phyloP scores from a whole-genome alignment of 2,888 invertebrate species.

The Nomada fabriciana region DNA sequence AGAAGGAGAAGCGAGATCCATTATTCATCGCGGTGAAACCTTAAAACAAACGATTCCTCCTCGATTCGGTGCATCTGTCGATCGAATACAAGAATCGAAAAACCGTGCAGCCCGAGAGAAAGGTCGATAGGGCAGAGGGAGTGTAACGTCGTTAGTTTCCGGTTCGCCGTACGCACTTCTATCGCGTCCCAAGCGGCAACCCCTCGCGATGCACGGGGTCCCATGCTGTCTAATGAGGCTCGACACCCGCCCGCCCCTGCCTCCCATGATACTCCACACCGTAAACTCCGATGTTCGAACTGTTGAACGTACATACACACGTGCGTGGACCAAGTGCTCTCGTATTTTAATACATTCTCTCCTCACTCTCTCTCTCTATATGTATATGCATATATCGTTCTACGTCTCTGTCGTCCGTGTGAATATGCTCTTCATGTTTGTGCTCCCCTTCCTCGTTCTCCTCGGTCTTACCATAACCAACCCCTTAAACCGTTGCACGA shows the following conservation, averaged over 20 bases:
- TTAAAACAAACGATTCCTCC: constrained; percentile 37
- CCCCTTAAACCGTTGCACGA: constrained; percentile 23
- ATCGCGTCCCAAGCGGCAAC: constrained; percentile 63
- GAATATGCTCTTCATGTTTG: neutral
- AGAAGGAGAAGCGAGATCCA: neutral
- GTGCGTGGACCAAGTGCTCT: constrained; percentile 32
- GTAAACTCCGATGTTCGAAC: constrained; percentile 65
- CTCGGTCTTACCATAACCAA: constrained; percentile 1
- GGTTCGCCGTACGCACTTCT: constrained; percentile 71
- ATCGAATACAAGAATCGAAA: constrained; percentile 56
- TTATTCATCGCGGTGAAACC: constrained; percentile 22
- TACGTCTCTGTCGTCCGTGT: neutral
- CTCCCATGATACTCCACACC: constrained; percentile 64
- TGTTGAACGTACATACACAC: constrained; percentile 48
- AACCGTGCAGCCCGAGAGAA: constrained; percentile 43
- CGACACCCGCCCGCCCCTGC: constrained; percentile 70
- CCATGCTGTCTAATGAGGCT: constrained; percentile 80
- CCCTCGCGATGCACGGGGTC: constrained; percentile 70
- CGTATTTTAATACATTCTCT: constrained; percentile 54
- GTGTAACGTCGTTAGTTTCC: constrained; percentile 75
- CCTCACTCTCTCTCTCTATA: neutral
- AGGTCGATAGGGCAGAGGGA: constrained; percentile 21
- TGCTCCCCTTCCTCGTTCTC: neutral
- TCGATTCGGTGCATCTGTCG: constrained; percentile 38
- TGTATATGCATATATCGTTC: neutral